Percentiles rank a stretch among this genome's conserved stretches.
Conservation (phyloP, 2,888 invertebrate genomes). For the Eupithecia inturbata region DNA sequence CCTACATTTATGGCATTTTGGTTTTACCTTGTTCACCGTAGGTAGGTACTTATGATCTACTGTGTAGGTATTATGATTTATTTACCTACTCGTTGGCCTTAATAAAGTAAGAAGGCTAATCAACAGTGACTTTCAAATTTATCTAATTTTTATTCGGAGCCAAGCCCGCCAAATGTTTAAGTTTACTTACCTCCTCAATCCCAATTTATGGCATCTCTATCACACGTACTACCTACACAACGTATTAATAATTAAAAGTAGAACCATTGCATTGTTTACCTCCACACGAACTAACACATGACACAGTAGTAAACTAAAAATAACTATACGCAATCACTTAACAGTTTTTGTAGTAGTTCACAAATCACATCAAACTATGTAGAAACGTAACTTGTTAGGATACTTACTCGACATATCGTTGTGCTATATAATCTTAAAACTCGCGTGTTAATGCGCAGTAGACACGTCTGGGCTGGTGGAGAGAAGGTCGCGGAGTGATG, state of each 20-base stretch:
- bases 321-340: conserved; percentile 10
- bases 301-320: conserved; percentile 16
- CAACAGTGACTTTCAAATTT: neutral
- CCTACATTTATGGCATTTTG: too few relatives aligned
- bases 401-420: conserved; percentile 30
- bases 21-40: too few relatives aligned
- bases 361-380: neutral
- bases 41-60: too few relatives aligned
- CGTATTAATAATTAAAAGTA: neutral
- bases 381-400: neutral
- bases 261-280: conserved; percentile 8
- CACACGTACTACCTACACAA: neutral
- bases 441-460: conserved; percentile 4
- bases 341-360: too few relatives aligned
- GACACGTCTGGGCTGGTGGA: conserved; percentile 7
- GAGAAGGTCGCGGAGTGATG: conserved; percentile 33
- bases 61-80: neutral
- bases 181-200: neutral
- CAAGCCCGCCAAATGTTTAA: neutral
- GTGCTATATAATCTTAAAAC: neutral
- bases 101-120: neutral
- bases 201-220: neutral
- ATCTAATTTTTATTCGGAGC: neutral
- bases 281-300: conserved; percentile 12
- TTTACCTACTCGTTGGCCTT: neutral